phyloP scores from a whole-genome alignment of 2,888 invertebrate species.

The Melipona beecheii region DNA sequence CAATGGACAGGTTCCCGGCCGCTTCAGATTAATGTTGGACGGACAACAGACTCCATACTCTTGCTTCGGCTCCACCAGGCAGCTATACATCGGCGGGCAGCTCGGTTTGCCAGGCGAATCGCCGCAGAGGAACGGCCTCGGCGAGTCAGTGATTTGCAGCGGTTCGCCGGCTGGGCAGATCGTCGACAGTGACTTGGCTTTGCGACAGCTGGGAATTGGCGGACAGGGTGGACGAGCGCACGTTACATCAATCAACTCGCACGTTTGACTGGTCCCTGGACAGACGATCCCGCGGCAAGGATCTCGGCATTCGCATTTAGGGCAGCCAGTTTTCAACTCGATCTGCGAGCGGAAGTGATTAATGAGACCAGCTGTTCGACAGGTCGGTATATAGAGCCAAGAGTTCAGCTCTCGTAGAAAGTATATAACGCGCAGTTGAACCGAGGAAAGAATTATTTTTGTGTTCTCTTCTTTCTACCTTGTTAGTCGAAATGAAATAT shows the following conservation, averaged over 20 bases:
- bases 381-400: too few relatives aligned
- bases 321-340: slow-evolving; percentile 87
- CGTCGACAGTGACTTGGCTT: slow-evolving; percentile 89
- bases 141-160: slow-evolving; percentile 86
- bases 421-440: too few relatives aligned
- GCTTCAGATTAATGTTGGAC: slow-evolving; percentile 90
- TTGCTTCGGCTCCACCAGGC: slow-evolving; percentile 91
- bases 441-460: neutral
- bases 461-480: neutral
- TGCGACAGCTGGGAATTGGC: slow-evolving; percentile 93
- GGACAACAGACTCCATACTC: slow-evolving; percentile 96
- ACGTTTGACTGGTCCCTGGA: slow-evolving; percentile 89
- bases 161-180: slow-evolving; percentile 90
- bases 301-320: slow-evolving; percentile 92
- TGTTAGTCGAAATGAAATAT: too few relatives aligned
- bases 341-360: slow-evolving; percentile 70
- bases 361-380: neutral
- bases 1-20: slow-evolving; percentile 90
- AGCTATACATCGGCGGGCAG: slow-evolving; percentile 93
- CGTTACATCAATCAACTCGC: slow-evolving; percentile 91
- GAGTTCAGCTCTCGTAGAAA: neutral
- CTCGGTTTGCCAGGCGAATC: slow-evolving; percentile 92
- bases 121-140: slow-evolving; percentile 93
- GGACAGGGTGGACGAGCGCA: slow-evolving; percentile 93
- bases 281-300: slow-evolving; percentile 91